Percentiles rank a stretch among this genome's conserved stretches.
Conservation (phyloP, 1,140 invertebrate genomes). For the Drosophila pruinosa region DNA sequence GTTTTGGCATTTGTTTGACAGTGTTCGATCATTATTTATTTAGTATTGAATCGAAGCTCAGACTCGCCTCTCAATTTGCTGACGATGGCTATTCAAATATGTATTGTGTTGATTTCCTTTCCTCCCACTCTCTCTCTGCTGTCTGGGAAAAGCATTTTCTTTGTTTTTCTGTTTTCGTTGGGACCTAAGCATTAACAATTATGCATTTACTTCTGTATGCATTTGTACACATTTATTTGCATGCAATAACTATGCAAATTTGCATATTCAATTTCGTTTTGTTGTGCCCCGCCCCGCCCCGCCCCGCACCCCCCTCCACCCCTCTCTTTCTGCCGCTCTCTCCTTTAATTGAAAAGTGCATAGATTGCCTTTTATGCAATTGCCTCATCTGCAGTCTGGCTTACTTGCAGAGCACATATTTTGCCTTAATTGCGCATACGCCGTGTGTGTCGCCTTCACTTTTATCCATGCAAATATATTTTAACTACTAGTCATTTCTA, state of each 20-base stretch:
- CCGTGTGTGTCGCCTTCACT: constrained; percentile 4
- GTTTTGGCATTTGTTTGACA: neutral
- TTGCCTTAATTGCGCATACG: constrained; percentile 27
- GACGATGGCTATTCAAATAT: constrained; percentile 8
- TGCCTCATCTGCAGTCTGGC: constrained; percentile 1
- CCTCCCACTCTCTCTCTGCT: neutral
- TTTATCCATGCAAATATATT: too few relatives aligned
- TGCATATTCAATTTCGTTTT: constrained; percentile 29
- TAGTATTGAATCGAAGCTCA: neutral
- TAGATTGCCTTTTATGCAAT: constrained; percentile 5
- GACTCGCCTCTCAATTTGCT: constrained; percentile 1
- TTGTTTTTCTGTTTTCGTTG: neutral
- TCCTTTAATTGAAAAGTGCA: constrained; percentile 36
- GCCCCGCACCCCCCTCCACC: too few relatives aligned
- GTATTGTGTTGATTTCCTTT: constrained; percentile 2
- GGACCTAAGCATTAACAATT: constrained; percentile 25
- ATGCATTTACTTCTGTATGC: neutral
- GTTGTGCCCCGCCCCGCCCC: too few relatives aligned
- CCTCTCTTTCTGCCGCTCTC: neutral
- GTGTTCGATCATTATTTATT: constrained; percentile 9
- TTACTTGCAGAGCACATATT: neutral
- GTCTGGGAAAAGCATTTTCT: neutral
- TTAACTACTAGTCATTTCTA: too few relatives aligned
- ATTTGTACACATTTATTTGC: constrained; percentile 15
- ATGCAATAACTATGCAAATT: constrained; percentile 47